Percentiles rank a stretch among this genome's conserved stretches.
phyloP scores from a whole-genome alignment of 2,113 vertebrate species.

The Centropus bengalensis region DNA sequence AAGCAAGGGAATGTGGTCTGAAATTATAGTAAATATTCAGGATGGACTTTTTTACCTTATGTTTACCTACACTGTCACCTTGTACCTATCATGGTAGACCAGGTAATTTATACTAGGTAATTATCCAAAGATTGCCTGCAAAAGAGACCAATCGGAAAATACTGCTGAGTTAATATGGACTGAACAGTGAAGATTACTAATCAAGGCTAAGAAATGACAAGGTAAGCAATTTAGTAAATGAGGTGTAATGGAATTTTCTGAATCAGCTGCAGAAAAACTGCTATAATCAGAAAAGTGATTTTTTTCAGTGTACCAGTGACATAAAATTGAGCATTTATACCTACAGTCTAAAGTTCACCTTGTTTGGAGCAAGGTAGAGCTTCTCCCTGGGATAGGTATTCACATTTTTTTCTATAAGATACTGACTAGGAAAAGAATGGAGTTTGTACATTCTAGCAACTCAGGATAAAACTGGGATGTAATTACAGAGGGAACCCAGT shows the following conservation, averaged over 20 bases:
- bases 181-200: background rate
- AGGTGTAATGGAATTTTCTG: background rate
- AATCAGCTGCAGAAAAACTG: background rate
- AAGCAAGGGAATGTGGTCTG: fast-evolving
- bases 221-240: background rate
- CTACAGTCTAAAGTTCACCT: background rate
- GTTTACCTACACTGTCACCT: background rate
- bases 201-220: background rate
- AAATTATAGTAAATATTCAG: background rate
- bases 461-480: background rate
- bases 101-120: background rate
- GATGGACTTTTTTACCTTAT: background rate
- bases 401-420: background rate
- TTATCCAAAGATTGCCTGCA: background rate
- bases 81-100: background rate
- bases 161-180: background rate
- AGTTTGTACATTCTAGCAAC: background rate
- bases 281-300: background rate
- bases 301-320: background rate
- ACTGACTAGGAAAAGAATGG: background rate
- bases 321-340: background rate
- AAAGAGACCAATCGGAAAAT: background rate
- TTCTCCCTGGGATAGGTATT: background rate
- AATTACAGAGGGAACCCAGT: background rate
- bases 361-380: background rate